phyloP scores from a whole-genome alignment of 2,113 vertebrate species.

The Esox niger region DNA sequence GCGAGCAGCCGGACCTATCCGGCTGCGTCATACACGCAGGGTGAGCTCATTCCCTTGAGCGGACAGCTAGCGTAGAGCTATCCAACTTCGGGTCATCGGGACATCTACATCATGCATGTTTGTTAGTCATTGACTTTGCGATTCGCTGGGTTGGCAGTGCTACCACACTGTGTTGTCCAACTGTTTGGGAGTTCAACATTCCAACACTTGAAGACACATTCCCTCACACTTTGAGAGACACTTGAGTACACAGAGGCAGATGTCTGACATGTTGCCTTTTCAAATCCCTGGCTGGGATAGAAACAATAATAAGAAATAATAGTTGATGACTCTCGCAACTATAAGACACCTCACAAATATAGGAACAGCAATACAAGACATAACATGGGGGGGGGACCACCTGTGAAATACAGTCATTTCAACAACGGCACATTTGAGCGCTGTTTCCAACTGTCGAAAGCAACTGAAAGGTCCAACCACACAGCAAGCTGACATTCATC shows the following conservation, averaged over 20 bases:
- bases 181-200: neutral
- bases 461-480: slow-evolving; percentile 34
- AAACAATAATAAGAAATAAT: too few species aligned
- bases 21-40: slow-evolving; percentile 55
- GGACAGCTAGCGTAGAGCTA: neutral
- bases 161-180: neutral
- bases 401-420: neutral
- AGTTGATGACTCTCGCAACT: too few species aligned
- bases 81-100: slow-evolving; percentile 45
- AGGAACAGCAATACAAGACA: too few species aligned
- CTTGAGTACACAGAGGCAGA: too few species aligned
- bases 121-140: slow-evolving; percentile 50
- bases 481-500: slow-evolving; percentile 29
- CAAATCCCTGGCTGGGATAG: too few species aligned
- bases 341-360: too few species aligned
- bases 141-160: slow-evolving; percentile 8
- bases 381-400: too few species aligned
- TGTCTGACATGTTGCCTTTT: too few species aligned
- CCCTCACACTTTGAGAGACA: neutral
- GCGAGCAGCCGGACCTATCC: neutral
- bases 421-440: slow-evolving; percentile 22
- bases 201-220: neutral
- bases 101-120: slow-evolving; percentile 40
- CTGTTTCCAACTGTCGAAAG: slow-evolving; percentile 37
- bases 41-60: slow-evolving; percentile 24